A percentile compares a stretch with the other conserved stretches of the same genome.
Conservation (phyloP, 2,797 vertebrate genomes). For the Psittacula derbiana region DNA sequence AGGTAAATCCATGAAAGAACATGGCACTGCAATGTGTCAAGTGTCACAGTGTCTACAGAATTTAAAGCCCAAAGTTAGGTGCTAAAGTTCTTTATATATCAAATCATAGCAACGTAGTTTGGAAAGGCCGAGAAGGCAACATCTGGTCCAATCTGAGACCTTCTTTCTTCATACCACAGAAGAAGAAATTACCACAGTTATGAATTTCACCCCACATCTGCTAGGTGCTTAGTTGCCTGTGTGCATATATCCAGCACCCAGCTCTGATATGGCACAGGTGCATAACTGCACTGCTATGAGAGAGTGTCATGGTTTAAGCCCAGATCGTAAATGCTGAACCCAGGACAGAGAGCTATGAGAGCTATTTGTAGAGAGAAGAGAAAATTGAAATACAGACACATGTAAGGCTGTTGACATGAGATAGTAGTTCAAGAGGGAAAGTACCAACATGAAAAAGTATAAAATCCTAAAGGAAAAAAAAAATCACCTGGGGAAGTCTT, state of each 20-base stretch:
- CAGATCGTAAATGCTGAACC: too few species aligned
- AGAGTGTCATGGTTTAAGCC: neutral
- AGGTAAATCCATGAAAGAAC: neutral
- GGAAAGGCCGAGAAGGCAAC: neutral
- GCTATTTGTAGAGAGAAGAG: neutral
- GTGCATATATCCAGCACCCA: neutral
- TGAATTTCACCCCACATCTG: neutral
- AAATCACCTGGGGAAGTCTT: neutral
- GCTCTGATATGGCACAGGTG: fast-evolving
- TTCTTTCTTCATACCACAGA: neutral
- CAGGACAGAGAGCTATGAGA: neutral
- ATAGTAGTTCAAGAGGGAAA: neutral
- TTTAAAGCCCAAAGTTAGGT: neutral
- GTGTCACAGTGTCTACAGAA: neutral
- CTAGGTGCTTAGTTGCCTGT: neutral
- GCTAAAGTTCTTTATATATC: neutral
- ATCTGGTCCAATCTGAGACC: neutral
- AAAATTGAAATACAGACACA: neutral
- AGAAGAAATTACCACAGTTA: neutral
- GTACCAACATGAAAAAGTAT: neutral
- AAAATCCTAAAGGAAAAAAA: neutral
- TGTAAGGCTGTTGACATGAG: neutral
- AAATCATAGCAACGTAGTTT: neutral
- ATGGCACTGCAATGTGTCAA: neutral
- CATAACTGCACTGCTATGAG: neutral